Conservation (phyloP, 1,140 invertebrate species). For the Monochamus saltuarius region DNA sequence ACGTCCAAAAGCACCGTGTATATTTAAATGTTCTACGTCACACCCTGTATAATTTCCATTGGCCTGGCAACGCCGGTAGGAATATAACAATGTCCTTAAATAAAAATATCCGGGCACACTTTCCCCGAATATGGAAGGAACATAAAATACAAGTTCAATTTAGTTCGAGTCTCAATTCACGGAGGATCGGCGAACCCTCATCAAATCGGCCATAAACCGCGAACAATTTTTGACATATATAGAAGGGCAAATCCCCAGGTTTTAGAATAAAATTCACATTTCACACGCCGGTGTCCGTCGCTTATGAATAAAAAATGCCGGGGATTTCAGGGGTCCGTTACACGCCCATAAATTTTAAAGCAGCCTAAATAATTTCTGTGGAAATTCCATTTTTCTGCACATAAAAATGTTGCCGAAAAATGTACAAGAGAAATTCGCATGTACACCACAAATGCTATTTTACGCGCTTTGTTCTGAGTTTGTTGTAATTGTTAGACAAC, state of each 20-base stretch:
- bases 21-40: too few species aligned
- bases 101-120: too few species aligned
- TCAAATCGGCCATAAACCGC: conserved; percentile 47
- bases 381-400: too few species aligned
- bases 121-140: conserved; percentile 1
- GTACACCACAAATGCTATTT: too few species aligned
- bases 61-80: too few species aligned
- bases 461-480: too few species aligned
- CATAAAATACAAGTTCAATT: conserved; percentile 37
- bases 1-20: too few species aligned
- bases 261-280: conserved; percentile 49
- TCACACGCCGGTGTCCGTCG: conserved; percentile 30
- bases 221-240: conserved; percentile 48
- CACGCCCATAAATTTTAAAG: conserved; percentile 3
- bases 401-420: too few species aligned
- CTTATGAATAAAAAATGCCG: conserved; percentile 41
- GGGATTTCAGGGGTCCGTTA: neutral
- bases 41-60: too few species aligned
- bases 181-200: conserved; percentile 35
- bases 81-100: too few species aligned
- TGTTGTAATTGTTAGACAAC: too few species aligned
- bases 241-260: conserved; percentile 37
- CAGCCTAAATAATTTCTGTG: neutral
- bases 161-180: conserved; percentile 28
- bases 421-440: too few species aligned